Evolutionary conservation across 2,888 invertebrate species (phyloP), one percentile per base, ranked within the genome.

Genomic region (Noctua pronuba): DNA sequence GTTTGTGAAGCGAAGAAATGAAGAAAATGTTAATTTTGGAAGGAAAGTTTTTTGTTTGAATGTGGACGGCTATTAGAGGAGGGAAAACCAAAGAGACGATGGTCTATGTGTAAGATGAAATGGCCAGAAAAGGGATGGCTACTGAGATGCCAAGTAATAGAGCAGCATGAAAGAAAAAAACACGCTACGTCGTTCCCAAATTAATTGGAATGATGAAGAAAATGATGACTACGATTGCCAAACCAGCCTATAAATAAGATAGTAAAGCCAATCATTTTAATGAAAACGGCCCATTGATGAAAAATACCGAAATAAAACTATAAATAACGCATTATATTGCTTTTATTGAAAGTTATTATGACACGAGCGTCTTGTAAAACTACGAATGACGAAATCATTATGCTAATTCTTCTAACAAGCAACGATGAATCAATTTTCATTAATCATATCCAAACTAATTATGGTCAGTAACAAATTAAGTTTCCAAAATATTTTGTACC

Each of bases 361-460:
- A 84, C 82, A 79, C 70, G 31, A 55, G 28, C 46, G 24, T 70
- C 65, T 68, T 68, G 70, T 80, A 44, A 68, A 70, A 62, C 24
- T 60, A 67, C 49, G 65, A 75, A 87, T 86, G 66, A 84, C 44
- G 79, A 84, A 86, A 87, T 41, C 65, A 70, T 81, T 79, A 77
- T 86, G 85, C n/a, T 79, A 79, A 85, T 86, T 74, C 16, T 86
- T 74, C 16, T 38, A 74, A 77, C 49, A 80, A 76, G 66, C 52
- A 76, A 67, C 73, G 66, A 79, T 79, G 70, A 87, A 84, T 86
- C 73, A 79, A 84, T 84, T 82, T 79, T 77, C 77, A 84, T 84
- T 79, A 64, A 82, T 86, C 82, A 86, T 86, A 77, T 68, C 73
- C 28, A 41, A 66, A 77, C 85, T 82, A 84, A 86, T 87, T 84